Conservation (phyloP, 1,140 invertebrate species). For the Orussus abietinus region DNA sequence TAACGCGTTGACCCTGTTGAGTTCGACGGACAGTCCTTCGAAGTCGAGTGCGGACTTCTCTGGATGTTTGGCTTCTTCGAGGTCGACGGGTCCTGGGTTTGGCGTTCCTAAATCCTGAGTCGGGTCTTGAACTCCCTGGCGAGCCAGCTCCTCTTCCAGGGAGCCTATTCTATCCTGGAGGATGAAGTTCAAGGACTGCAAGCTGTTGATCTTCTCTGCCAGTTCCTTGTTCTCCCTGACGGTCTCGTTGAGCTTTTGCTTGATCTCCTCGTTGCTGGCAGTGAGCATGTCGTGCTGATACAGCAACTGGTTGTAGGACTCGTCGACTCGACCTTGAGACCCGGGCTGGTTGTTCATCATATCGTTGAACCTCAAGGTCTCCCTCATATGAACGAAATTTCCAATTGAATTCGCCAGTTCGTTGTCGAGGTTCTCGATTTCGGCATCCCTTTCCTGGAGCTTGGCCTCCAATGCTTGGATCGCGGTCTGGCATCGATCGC, state of each 20-base stretch:
- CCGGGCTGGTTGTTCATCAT: conserved; percentile 20
- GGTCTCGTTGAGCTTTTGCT: conserved; percentile 54
- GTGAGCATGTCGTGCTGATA: conserved; percentile 45
- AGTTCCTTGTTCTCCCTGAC: conserved; percentile 58
- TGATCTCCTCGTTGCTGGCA: conserved; percentile 57
- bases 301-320: conserved; percentile 32
- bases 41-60: too few species aligned
- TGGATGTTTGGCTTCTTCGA: too few species aligned
- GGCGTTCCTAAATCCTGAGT: too few species aligned
- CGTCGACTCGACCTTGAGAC: too few species aligned
- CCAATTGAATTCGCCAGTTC: conserved; percentile 63
- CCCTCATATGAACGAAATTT: conserved; percentile 42
- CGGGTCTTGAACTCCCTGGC: too few species aligned
- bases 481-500: conserved; percentile 32
- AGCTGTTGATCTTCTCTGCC: conserved; percentile 47
- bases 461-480: conserved; percentile 56
- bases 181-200: conserved; percentile 46
- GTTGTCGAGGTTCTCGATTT: conserved; percentile 67
- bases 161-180: conserved; percentile 38
- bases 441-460: conserved; percentile 67
- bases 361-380: conserved; percentile 31
- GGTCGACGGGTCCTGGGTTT: too few species aligned
- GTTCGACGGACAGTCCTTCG: too few species aligned
- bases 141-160: conserved; percentile 40
- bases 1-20: too few species aligned